Evolutionary conservation across 2,113 vertebrate genomes (phyloP).

Genomic region (Cheirogaleus medius): DNA sequence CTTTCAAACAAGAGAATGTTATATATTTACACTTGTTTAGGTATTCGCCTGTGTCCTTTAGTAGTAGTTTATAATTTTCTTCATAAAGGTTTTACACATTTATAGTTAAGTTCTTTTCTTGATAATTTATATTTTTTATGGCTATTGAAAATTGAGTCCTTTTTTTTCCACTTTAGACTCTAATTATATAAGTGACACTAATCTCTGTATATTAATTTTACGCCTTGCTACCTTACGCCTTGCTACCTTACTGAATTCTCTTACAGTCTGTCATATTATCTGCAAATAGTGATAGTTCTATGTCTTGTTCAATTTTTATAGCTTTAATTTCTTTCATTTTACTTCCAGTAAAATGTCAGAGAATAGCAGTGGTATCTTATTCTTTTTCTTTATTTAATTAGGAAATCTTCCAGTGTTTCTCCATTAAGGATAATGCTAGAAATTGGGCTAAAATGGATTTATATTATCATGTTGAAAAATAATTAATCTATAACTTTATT

Average conservation of each 20-base stretch:
- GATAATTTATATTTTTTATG: neutral
- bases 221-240: neutral
- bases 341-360: neutral
- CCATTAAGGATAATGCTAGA: neutral
- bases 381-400: neutral
- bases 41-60: neutral
- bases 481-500: neutral
- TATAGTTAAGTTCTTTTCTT: neutral
- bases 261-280: neutral
- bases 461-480: neutral
- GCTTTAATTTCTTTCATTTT: neutral
- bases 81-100: neutral
- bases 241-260: neutral
- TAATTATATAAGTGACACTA: neutral
- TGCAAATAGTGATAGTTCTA: neutral
- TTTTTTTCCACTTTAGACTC: neutral
- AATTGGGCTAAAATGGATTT: neutral
- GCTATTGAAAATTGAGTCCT: neutral
- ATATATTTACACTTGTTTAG: neutral
- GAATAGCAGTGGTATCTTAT: neutral
- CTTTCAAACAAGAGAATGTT: neutral
- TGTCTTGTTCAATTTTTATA: neutral
- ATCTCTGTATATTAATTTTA: neutral
- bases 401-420: neutral
- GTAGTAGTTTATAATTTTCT: neutral